Evolutionary conservation across 2,888 invertebrate species (phyloP).

Genomic region (Himalopsyche japonica): DNA sequence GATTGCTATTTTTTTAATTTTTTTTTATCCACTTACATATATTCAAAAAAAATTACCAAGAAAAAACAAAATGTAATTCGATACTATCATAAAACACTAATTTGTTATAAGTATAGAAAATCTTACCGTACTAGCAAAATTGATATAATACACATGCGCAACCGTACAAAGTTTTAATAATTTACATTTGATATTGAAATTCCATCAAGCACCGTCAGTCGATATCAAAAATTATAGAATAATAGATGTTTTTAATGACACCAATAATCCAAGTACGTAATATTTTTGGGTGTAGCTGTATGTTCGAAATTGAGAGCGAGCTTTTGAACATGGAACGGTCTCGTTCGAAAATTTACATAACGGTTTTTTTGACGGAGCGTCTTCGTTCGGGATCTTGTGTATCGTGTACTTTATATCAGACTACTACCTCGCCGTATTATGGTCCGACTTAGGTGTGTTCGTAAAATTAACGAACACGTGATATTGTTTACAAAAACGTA

Average conservation of each 20-base stretch:
- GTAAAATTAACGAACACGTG: neutral
- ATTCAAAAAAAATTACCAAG: too few species aligned
- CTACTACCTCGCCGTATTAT: neutral
- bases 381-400: neutral
- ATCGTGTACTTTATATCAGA: neutral
- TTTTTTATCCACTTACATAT: too few species aligned
- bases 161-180: too few species aligned
- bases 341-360: constrained; percentile 32
- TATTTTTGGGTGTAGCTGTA: neutral
- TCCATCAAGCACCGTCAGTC: too few species aligned
- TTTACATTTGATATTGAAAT: too few species aligned
- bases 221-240: too few species aligned
- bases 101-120: too few species aligned
- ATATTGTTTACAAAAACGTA: neutral
- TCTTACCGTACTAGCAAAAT: too few species aligned
- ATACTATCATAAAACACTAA: too few species aligned
- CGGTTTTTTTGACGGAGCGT: constrained; percentile 24
- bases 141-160: too few species aligned
- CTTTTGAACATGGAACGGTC: constrained; percentile 23
- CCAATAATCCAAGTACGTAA: neutral
- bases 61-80: too few species aligned
- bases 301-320: constrained; percentile 25
- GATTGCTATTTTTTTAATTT: too few species aligned
- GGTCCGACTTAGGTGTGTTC: neutral
- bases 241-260: neutral